Base-by-base conservation (phyloP, 1,140 invertebrate genomes). In the Drosophila leontia region DNA sequence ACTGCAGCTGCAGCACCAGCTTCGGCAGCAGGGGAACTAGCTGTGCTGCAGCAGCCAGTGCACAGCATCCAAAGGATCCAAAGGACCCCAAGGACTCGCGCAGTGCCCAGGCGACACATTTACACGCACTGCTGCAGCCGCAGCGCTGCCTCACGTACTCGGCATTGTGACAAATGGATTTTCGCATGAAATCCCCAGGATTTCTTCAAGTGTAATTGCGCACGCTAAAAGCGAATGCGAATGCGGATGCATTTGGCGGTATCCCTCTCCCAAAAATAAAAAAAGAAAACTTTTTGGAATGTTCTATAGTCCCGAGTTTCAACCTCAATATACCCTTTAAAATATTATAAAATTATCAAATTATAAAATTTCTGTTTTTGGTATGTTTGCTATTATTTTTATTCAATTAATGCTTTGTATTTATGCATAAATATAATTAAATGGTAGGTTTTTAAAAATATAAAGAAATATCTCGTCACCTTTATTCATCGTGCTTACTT, bases 121-220 rank as follows among this genome's bases (percentile, higher is more conserved):
- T 78, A 88, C 64, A 87, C 84, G 84, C 84, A 88, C 80, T 69
- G 62, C 75, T 86, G 65, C 65, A 50, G 47, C 45, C 48, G 65
- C 70, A 78, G 61, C 59, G 58, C 59, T 70, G 72, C 78, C 70
- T 90, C 85, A 90, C 85, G 85, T 90, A 90, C 82, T 90, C 78
- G 64, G 82, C 78, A 90, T 90, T 90, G 85, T 90, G 85, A 90
- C 85, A 90, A 90, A 90, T 90, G 85, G 85, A 90, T 90, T 90
- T 91, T 90, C 81, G 75, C 86, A 80, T 76, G 81, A 76, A 90
- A 90, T 90, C 85, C 85, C 75, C 78, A 70, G 86, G 85, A 90
- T 90, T 90, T 90, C 85, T 90, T 90, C 81, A 90, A 90, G 85
- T 90, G 85, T 91, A 90, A 90, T 90, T 90, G 85, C 78, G 81